A percentile compares a stretch with the other conserved stretches of the same genome.
These are phyloP conservation scores for Felis catus DNA, from an alignment of 2,113 vertebrate species.

Conservation along the genomic window DNA sequence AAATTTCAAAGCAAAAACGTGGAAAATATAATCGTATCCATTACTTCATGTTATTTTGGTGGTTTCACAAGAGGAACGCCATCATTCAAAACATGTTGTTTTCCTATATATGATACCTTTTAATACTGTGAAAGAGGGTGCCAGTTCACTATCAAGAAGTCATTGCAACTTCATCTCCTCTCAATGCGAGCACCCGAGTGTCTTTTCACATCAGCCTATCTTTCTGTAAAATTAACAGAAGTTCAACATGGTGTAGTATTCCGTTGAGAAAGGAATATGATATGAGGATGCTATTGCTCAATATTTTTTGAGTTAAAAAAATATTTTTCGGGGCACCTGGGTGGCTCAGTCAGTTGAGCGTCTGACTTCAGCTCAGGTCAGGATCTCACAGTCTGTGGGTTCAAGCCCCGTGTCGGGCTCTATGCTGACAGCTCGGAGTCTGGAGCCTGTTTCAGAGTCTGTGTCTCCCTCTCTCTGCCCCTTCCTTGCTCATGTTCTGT, in stretches of 20 bases:
- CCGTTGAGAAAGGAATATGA: neutral
- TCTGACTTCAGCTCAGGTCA: no score
- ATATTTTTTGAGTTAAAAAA: constrained; percentile 49
- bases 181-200: neutral
- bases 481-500: no score
- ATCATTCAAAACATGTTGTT: neutral
- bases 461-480: no score
- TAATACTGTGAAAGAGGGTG: constrained; percentile 11
- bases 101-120: constrained; percentile 41
- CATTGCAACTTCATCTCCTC: neutral
- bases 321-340: no score
- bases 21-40: constrained; percentile 62
- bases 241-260: neutral
- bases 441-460: no score
- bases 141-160: constrained; percentile 6
- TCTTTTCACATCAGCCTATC: neutral
- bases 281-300: constrained; percentile 3
- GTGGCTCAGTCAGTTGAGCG: no score
- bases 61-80: neutral
- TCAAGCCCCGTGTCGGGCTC: no score
- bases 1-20: constrained; percentile 71
- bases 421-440: no score
- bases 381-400: no score
- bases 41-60: constrained; percentile 58
- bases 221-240: neutral